phyloP scores from a whole-genome alignment of 2,797 vertebrate genomes.

The Sebastiscus tertius region DNA sequence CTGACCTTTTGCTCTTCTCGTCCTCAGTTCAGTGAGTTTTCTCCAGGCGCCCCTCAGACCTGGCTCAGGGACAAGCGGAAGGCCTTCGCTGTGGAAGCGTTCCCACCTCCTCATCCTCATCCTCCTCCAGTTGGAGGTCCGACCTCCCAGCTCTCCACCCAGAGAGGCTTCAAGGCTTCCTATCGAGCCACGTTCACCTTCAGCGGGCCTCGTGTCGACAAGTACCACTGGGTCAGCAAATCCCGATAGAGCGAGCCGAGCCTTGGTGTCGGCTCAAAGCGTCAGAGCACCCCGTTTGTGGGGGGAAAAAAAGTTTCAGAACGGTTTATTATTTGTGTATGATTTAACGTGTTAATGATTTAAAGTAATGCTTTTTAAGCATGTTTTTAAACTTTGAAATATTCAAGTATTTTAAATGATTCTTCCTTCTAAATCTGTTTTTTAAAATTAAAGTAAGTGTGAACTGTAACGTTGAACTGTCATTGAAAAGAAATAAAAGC shows the following conservation, averaged over 20 bases:
- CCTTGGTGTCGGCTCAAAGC: background rate
- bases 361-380: conserved; percentile 67
- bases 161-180: conserved; percentile 78
- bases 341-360: conserved; percentile 51
- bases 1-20: background rate
- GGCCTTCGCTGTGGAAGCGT: conserved; percentile 70
- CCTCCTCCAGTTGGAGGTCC: conserved; percentile 28
- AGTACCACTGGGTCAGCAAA: conserved; percentile 95
- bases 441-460: conserved; percentile 66
- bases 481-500: conserved; percentile 72
- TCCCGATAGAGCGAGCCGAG: conserved; percentile 60
- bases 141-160: conserved; percentile 56
- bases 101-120: conserved; percentile 45
- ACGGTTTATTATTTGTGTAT: conserved; percentile 11
- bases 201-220: conserved; percentile 84
- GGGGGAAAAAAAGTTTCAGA: background rate
- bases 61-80: conserved; percentile 87
- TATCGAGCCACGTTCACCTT: conserved; percentile 76
- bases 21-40: conserved; percentile 81
- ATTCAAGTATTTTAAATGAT: conserved; percentile 58
- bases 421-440: conserved; percentile 52
- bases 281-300: background rate
- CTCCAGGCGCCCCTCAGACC: conserved; percentile 68
- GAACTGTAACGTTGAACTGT: conserved; percentile 74
- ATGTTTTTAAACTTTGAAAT: conserved; percentile 60